These are phyloP conservation scores for Archips crataeganus DNA, from an alignment of 2,888 invertebrate genomes.

Conservation along the genomic window DNA sequence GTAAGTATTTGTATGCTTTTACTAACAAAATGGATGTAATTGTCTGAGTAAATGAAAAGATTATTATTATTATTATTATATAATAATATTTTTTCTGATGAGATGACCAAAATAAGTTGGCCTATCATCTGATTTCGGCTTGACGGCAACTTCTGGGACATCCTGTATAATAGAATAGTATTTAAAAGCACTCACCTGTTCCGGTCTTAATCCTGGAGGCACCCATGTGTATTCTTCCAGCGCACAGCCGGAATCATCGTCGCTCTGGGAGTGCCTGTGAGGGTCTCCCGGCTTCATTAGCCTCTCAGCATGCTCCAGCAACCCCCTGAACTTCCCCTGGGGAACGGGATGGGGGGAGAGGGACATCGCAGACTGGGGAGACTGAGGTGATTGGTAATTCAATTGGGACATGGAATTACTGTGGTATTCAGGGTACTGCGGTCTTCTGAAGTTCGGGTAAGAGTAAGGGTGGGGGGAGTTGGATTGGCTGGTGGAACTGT, in stretches of 20 bases:
- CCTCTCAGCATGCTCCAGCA: constrained; percentile 84
- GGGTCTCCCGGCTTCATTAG: constrained; percentile 89
- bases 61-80: too few relatives aligned
- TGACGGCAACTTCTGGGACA: too few relatives aligned
- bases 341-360: constrained; percentile 78
- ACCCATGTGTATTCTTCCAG: constrained; percentile 99
- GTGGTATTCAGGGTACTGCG: constrained; percentile 65
- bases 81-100: too few relatives aligned
- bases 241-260: constrained; percentile 99
- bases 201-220: constrained; percentile 97
- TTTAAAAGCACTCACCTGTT: constrained; percentile 90
- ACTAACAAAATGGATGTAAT: too few relatives aligned
- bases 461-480: constrained; percentile 77
- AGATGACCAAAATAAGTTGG: too few relatives aligned
- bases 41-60: too few relatives aligned
- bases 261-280: constrained; percentile 95
- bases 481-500: constrained; percentile 74
- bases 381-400: constrained; percentile 71
- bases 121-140: too few relatives aligned
- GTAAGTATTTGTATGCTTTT: too few relatives aligned
- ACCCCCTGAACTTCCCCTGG: constrained; percentile 77
- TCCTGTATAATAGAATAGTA: not conserved
- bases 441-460: constrained; percentile 70
- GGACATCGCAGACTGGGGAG: constrained; percentile 79
- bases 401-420: constrained; percentile 70